Percentiles rank a stretch among this genome's conserved stretches.
These are phyloP conservation scores for Nannoperca obscura DNA, from an alignment of 2,797 vertebrate species.

Conservation along the genomic window DNA sequence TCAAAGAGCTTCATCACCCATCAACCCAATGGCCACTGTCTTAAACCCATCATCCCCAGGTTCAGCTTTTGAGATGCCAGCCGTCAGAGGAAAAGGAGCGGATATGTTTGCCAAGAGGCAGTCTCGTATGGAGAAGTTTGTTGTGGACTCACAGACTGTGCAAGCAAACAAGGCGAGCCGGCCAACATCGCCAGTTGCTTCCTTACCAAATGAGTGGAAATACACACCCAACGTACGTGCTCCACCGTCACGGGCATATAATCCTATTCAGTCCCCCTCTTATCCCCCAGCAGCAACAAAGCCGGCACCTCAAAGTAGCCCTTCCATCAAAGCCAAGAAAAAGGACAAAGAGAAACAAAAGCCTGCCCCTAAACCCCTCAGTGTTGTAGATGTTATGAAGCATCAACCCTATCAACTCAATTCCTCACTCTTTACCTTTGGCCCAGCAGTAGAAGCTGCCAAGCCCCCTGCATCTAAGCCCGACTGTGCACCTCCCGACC, in stretches of 20 bases:
- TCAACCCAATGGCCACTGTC: conserved; percentile 84
- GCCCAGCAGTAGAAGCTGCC: conserved; percentile 84
- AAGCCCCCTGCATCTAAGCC: conserved; percentile 77
- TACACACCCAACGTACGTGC: conserved; percentile 96
- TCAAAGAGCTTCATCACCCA: conserved; percentile 79
- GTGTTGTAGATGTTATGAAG: conserved; percentile 97
- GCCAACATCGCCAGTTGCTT: conserved; percentile 91
- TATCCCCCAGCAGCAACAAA: conserved; percentile 93
- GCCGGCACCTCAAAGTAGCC: conserved; percentile 79
- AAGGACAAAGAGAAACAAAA: conserved; percentile 87
- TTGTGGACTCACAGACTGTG: conserved; percentile 96
- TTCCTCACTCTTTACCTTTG: conserved; percentile 95
- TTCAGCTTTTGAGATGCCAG: conserved; percentile 91
- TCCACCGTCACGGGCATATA: conserved; percentile 93
- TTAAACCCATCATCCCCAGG: conserved; percentile 78
- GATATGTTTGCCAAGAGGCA: conserved; percentile 97
- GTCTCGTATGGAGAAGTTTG: conserved; percentile 97
- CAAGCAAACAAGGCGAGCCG: conserved; percentile 90
- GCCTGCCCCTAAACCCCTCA: conserved; percentile 93
- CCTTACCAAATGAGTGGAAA: conserved; percentile 95
- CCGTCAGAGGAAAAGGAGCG: conserved; percentile 94
- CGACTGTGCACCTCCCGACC: conserved; percentile 76
- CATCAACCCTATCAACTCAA: conserved; percentile 97
- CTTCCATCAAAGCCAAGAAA: conserved; percentile 86
- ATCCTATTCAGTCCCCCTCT: conserved; percentile 94